A percentile compares a stretch with the other conserved stretches of the same genome.
These are phyloP conservation scores for Pandemis cinnamomeana DNA, from an alignment of 2,888 invertebrate genomes.

Conservation along the genomic window DNA sequence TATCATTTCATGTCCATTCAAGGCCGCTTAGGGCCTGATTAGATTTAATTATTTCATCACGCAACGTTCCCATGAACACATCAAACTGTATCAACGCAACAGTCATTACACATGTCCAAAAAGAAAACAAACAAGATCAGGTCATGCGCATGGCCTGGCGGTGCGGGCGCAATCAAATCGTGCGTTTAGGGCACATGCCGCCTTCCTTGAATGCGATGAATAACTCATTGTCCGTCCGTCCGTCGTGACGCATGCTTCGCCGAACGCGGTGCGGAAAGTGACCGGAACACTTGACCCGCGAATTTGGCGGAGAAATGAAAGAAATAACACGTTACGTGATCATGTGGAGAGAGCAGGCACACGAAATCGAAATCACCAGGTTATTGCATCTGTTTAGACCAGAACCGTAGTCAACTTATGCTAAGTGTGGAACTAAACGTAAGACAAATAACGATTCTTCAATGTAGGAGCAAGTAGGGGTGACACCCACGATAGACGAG, in stretches of 20 bases:
- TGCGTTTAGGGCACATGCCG: conserved; percentile 80
- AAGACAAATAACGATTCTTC: not conserved
- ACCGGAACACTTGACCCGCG: conserved; percentile 76
- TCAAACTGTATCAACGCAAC: conserved; percentile 36
- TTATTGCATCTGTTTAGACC: too few species aligned
- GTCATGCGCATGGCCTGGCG: conserved; percentile 67
- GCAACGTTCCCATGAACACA: conserved; percentile 36
- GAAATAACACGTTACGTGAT: conserved; percentile 38
- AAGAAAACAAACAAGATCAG: conserved; percentile 66
- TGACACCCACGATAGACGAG: conserved; percentile 31
- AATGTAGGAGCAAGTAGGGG: not conserved
- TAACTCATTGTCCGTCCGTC: conserved; percentile 83
- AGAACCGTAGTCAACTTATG: too few species aligned
- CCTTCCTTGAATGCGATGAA: conserved; percentile 82
- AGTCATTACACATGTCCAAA: conserved; percentile 53
- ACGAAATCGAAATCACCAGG: not conserved
- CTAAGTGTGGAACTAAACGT: too few species aligned
- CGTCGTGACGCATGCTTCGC: conserved; percentile 81
- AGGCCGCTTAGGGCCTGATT: conserved; percentile 29
- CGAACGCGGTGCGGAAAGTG: conserved; percentile 74
- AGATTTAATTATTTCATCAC: conserved; percentile 40
- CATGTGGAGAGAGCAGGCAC: conserved; percentile 4
- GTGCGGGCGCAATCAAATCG: conserved; percentile 70
- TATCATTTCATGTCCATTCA: conserved; percentile 2
- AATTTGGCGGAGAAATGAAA: conserved; percentile 53